phyloP scores from a whole-genome alignment of 2,797 vertebrate genomes.

The Labeo calbasu region DNA sequence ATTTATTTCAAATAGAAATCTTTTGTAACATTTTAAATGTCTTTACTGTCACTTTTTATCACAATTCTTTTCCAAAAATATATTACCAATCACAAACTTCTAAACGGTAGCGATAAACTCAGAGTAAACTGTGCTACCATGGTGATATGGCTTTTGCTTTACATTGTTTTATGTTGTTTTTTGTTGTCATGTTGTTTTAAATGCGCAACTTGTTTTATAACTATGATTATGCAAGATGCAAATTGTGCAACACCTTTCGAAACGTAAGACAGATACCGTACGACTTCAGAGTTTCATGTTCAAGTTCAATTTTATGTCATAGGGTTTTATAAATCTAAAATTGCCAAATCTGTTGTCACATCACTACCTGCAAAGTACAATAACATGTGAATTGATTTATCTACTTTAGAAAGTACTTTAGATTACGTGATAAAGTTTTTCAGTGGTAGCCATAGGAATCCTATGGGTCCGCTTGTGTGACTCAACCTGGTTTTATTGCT shows the following conservation, averaged over 20 bases:
- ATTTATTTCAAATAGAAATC: background rate
- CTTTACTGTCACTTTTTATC: background rate
- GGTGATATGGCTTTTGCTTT: slow-evolving; percentile 2
- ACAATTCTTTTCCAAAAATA: background rate
- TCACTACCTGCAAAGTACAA: background rate
- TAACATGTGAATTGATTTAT: background rate
- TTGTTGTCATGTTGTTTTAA: slow-evolving; percentile 1
- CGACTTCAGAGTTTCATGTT: background rate
- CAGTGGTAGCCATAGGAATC: background rate
- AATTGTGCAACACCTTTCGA: background rate
- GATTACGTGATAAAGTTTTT: slow-evolving; percentile 5
- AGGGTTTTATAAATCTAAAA: background rate
- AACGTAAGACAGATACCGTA: background rate
- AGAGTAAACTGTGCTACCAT: background rate
- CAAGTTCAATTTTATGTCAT: background rate
- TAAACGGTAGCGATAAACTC: background rate
- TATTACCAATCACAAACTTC: background rate
- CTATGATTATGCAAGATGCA: background rate
- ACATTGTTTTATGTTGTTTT: background rate
- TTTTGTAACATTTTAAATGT: too few species aligned
- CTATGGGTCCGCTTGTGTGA: slow-evolving; percentile 37
- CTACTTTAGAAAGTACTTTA: background rate
- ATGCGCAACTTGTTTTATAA: background rate
- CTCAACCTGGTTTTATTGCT: slow-evolving; percentile 41
- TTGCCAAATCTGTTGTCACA: background rate